These are phyloP conservation scores for Bombus consobrinus DNA, from an alignment of 1,140 invertebrate species.

Conservation along the genomic window DNA sequence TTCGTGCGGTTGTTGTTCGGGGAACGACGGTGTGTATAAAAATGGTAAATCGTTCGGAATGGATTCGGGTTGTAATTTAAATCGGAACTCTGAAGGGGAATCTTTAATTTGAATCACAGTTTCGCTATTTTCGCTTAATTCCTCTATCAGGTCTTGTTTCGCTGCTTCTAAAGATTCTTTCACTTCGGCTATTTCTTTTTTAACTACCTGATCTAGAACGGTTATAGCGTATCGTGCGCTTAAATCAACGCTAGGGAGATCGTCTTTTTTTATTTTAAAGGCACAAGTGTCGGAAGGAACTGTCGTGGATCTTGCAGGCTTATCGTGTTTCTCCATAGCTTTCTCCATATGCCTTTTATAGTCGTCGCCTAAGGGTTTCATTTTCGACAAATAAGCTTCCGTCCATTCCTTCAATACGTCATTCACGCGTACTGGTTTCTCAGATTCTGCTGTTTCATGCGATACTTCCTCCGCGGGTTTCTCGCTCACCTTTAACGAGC, in stretches of 20 bases:
- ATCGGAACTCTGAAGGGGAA: conserved; percentile 89
- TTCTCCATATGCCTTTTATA: conserved; percentile 67
- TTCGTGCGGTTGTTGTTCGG: conserved; percentile 72
- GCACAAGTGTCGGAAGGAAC: conserved; percentile 83
- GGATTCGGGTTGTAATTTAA: conserved; percentile 83
- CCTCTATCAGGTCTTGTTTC: conserved; percentile 86
- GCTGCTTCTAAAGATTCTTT: conserved; percentile 87
- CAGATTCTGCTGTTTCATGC: not conserved
- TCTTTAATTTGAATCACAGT: conserved; percentile 84
- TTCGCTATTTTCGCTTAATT: conserved; percentile 82
- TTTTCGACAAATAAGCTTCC: conserved; percentile 55
- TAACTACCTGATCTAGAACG: conserved; percentile 82
- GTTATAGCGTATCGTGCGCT: conserved; percentile 80
- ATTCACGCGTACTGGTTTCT: conserved; percentile 24
- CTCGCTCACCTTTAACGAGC: not conserved
- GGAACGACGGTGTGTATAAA: conserved; percentile 77
- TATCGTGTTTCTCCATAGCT: conserved; percentile 55
- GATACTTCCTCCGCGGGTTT: not conserved
- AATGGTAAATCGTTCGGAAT: conserved; percentile 80
- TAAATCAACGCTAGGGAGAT: conserved; percentile 83
- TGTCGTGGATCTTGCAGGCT: conserved; percentile 70
- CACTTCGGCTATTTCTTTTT: conserved; percentile 87
- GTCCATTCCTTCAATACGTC: conserved; percentile 59
- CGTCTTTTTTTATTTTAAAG: conserved; percentile 88
- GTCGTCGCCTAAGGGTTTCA: conserved; percentile 61